Percentiles rank a stretch among this genome's conserved stretches.
Conservation (phyloP, 2,113 vertebrate genomes). For the Heterochromis multidens region DNA sequence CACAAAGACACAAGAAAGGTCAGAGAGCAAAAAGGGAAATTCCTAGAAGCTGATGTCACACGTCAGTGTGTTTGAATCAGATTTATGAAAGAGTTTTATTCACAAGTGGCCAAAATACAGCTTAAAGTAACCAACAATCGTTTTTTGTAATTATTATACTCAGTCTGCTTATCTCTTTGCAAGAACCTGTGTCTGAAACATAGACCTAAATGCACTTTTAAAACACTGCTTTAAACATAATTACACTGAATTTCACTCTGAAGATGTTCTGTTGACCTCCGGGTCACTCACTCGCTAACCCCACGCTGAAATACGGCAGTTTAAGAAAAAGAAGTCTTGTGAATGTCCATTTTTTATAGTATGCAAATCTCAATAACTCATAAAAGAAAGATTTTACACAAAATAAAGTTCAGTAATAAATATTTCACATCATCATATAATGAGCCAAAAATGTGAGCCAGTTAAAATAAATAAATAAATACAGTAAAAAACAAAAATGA, state of each 20-base stretch:
- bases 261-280: not conserved
- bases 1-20: conserved; percentile 15
- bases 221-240: not conserved
- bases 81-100: not conserved
- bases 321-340: too few relatives aligned
- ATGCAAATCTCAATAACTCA: too few relatives aligned
- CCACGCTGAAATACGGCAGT: too few relatives aligned
- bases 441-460: not conserved
- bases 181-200: too few relatives aligned
- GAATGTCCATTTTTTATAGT: too few relatives aligned
- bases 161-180: not conserved
- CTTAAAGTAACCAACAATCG: not conserved
- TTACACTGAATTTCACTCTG: not conserved
- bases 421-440: not conserved
- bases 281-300: too few relatives aligned
- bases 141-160: not conserved
- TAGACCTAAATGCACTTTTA: too few relatives aligned
- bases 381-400: too few relatives aligned
- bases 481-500: not conserved
- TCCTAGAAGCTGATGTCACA: conserved; percentile 17
- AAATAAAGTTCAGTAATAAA: not conserved
- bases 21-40: not conserved
- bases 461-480: too few relatives aligned
- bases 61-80: not conserved
- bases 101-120: not conserved